Evolutionary conservation across 2,888 invertebrate species (phyloP), one percentile per base, ranked within the genome.

Genomic region (Strigamia crassipes): DNA sequence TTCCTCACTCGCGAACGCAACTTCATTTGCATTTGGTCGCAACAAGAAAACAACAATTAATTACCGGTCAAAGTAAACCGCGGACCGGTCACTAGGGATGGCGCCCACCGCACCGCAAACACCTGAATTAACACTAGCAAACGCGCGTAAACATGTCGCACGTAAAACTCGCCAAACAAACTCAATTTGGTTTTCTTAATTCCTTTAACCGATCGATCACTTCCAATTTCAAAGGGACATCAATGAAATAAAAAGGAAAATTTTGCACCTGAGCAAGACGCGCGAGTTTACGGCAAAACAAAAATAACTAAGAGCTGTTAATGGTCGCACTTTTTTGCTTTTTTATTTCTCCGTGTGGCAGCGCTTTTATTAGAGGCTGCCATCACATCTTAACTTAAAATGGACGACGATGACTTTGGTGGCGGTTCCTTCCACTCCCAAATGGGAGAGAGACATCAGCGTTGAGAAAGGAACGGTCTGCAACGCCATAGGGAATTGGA

Each of bases 1-100:
- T 66, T 66, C 27, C 23, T 23, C 27, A 9, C 66, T 27, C n/a
- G n/a, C n/a, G n/a, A n/a, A n/a, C 27, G 1, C 66, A 6, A 66
- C 66, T 5, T 6, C 12, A 66, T 66, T 66, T 66, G 66, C 66
- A 66, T 66, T 23, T 61, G 27, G 66, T 2, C 66, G 27, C 9
- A 31, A 31, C 66, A 66, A 66, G 66, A 66, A 66, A 66, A 66
- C 27, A 10, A 9, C 66, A 66, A 66, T 51, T 66, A 66, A 66
- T 66, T 66, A 66, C 66, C 23, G 66, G 66, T 66, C 4, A 66
- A 66, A 66, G 8, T 31, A 66, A 66, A 23, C 66, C 13, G 27
- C n/a, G 51, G n/a, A n/a, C 18, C 51, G 51, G 42, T 42, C 42
- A 42, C 42, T 42, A 8, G 42, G 42, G 42, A 42, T 12, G 10